A percentile compares a stretch with the other conserved stretches of the same genome.
phyloP scores from a whole-genome alignment of 2,888 invertebrate species.

The Oligia strigilis region DNA sequence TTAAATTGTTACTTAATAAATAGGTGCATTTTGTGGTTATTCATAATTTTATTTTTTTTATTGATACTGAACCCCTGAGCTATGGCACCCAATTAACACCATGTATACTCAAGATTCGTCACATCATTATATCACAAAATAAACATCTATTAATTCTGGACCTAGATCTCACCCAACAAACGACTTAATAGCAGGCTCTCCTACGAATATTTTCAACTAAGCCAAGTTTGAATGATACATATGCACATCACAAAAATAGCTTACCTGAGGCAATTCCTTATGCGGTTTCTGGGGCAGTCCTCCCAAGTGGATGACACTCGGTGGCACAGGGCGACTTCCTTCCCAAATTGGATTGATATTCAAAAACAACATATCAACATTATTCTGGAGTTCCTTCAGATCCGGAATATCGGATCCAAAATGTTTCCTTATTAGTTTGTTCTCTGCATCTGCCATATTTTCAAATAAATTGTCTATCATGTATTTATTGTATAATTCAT shows the following conservation, averaged over 20 bases:
- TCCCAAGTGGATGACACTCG: conserved; percentile 81
- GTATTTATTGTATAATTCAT: conserved; percentile 63
- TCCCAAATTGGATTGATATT: conserved; percentile 81
- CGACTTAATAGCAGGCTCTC: background rate
- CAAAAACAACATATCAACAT: conserved; percentile 80
- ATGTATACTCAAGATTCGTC: no score
- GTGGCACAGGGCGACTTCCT: conserved; percentile 78
- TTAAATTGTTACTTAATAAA: no score
- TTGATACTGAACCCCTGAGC: no score
- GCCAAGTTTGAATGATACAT: background rate
- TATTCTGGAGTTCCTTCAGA: conserved; percentile 65
- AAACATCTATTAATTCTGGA: background rate
- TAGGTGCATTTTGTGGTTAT: no score
- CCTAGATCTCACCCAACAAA: background rate
- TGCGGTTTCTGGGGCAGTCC: conserved; percentile 80
- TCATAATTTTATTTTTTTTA: no score
- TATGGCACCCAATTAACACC: no score
- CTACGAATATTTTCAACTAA: background rate
- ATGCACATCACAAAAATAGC: background rate
- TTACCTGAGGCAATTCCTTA: conserved; percentile 81
- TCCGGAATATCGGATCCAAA: conserved; percentile 69
- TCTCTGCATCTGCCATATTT: conserved; percentile 42
- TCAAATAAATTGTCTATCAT: conserved; percentile 14
- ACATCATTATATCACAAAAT: no score
- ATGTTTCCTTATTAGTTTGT: conserved; percentile 56